phyloP scores from a whole-genome alignment of 1,140 invertebrate genomes.

The Diabrotica undecimpunctata region DNA sequence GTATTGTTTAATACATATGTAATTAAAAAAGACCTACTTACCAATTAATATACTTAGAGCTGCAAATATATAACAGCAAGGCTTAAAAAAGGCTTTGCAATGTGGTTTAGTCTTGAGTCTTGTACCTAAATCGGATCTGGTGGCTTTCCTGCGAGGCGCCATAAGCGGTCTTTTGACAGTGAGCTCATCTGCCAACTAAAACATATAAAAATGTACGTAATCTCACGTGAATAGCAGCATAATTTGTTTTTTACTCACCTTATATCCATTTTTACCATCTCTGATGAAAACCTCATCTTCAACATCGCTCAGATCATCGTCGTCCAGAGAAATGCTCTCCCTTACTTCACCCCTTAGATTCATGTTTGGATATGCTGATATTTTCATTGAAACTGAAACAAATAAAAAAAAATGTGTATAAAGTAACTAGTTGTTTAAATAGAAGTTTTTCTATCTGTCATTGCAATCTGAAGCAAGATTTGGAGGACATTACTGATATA shows the following conservation, averaged over 20 bases:
- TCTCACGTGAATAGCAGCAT: too few species aligned
- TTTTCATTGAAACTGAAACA: constrained; percentile 27
- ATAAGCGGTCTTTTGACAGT: constrained; percentile 72
- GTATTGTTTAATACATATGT: too few species aligned
- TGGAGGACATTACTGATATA: not conserved
- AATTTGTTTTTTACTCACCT: constrained; percentile 30
- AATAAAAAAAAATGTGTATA: not conserved
- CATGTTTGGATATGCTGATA: constrained; percentile 45
- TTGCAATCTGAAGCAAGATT: too few species aligned
- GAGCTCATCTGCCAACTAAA: constrained; percentile 64
- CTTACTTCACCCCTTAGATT: constrained; percentile 43
- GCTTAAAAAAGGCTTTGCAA: constrained; percentile 56
- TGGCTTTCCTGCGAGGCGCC: constrained; percentile 63
- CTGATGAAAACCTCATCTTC: constrained; percentile 76
- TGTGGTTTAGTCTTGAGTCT: constrained; percentile 52
- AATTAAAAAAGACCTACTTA: constrained; percentile 31
- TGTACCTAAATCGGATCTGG: constrained; percentile 45
- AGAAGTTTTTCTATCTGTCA: not conserved
- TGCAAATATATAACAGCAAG: constrained; percentile 60
- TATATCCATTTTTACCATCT: constrained; percentile 61
- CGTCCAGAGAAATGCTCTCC: constrained; percentile 48
- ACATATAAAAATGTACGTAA: not conserved
- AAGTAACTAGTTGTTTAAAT: not conserved
- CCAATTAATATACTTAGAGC: constrained; percentile 55
- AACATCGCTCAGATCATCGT: constrained; percentile 63